Base-by-base conservation (phyloP, 1,140 invertebrate genomes). In the Rhyacophila brunnea region DNA sequence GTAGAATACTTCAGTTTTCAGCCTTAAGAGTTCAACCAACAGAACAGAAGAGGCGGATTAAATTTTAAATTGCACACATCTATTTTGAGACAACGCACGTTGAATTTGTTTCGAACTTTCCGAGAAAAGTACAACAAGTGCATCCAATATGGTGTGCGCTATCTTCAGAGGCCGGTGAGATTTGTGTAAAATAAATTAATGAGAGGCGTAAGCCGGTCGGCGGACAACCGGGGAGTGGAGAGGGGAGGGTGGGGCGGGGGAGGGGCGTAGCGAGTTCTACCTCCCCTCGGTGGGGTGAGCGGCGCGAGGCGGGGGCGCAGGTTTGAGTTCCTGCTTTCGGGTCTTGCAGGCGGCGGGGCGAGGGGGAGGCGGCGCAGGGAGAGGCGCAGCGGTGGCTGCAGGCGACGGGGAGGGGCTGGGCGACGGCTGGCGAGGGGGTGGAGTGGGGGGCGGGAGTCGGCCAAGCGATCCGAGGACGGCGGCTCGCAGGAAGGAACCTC, bases 341-440 rank as follows among this genome's bases (percentile, higher is more conserved):
- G 66, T 67, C 62, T 60, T 65, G 56, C 23, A 28, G 9, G 23
- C 3, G 23, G 23, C 23, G 9, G 23, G 23, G 4, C 23, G 3
- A 28, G 23, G 35, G 56, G 54, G 50, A 2, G 28, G 43, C 32
- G 58, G 15, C 13, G 34, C 34, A 15, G 54, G 20, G 43, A 15
- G 46, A 38, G 63, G 45, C 48, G 60, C 36, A 50, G 54, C n/a
- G 54, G 52, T 43, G 65, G 66, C 60, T 19, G 67, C 47, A 42
- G 70, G 67, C 10, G 73, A 60, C 46, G 69, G 72, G 66, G 67
- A 67, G 1, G 71, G 71, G 40, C 72, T 68, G 36, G 73, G 75
- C 67, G 70, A 70, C 42, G 73, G 73, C 67, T 73, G 66, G 42
- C 74, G 69, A 11, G 69, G 71, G 51, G 72, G 70, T 34, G 74